Conservation (phyloP, 1,140 invertebrate species). For the Drosophila mojavensis region DNA sequence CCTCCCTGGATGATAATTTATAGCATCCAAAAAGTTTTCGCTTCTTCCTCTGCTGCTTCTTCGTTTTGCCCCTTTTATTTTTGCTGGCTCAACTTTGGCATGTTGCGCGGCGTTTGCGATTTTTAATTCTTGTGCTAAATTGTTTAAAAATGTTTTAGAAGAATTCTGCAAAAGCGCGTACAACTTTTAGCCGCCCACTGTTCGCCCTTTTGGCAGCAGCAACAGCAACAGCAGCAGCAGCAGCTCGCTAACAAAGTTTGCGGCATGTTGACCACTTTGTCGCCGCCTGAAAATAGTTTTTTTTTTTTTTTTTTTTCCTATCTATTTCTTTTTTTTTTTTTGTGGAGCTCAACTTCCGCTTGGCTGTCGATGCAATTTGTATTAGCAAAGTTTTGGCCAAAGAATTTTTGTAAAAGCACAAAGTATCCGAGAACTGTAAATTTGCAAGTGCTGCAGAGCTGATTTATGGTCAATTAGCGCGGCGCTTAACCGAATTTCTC, state of each 20-base stretch:
- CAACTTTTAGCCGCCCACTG: conserved; percentile 38
- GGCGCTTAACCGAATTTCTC: conserved; percentile 13
- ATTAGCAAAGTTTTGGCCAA: conserved; percentile 69
- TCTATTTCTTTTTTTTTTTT: conserved; percentile 7
- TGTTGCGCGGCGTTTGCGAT: conserved; percentile 77
- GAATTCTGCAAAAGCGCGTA: conserved; percentile 61
- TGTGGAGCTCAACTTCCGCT: conserved; percentile 60
- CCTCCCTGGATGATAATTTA: conserved; percentile 67
- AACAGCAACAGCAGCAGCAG: conserved; percentile 44
- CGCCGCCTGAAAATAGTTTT: conserved; percentile 59
- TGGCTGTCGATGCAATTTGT: conserved; percentile 80
- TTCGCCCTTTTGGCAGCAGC: conserved; percentile 48
- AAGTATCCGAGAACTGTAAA: conserved; percentile 70
- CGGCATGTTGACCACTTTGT: conserved; percentile 82
- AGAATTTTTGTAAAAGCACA: conserved; percentile 57
- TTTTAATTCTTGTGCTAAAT: conserved; percentile 82
- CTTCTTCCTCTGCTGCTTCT: conserved; percentile 15
- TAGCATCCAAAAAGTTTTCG: conserved; percentile 73
- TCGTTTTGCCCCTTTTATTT: conserved; percentile 25
- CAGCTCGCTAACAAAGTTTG: conserved; percentile 66
- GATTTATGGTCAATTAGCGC: conserved; percentile 79
- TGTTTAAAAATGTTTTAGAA: conserved; percentile 81
- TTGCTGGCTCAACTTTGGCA: conserved; percentile 52
- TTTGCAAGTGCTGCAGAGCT: conserved; percentile 62
- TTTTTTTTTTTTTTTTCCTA: neutral